phyloP scores from a whole-genome alignment of 2,888 invertebrate genomes.

The Pristionchus entomophagus region DNA sequence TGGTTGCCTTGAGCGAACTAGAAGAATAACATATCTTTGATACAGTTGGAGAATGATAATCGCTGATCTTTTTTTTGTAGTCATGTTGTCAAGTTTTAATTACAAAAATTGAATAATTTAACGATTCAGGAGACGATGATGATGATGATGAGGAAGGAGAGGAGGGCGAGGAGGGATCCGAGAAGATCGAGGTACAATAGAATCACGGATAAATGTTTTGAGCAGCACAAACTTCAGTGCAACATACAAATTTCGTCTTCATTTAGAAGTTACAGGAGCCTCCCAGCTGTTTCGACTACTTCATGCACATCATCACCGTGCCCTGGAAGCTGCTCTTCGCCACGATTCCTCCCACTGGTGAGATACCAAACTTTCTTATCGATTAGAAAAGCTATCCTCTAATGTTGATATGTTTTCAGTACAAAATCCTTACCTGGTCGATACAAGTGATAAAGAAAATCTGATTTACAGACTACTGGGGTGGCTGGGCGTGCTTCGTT shows the following conservation, averaged over 20 bases:
- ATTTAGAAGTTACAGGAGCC: slow-evolving; percentile 75
- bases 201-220: no score
- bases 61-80: no score
- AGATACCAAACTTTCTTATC: no score
- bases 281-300: slow-evolving; percentile 91
- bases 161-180: slow-evolving; percentile 60
- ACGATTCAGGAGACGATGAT: slow-evolving; percentile 59
- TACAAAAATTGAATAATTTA: not conserved
- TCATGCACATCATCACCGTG: slow-evolving; percentile 94
- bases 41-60: no score
- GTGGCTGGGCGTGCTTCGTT: slow-evolving; percentile 95
- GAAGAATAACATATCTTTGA: slow-evolving; percentile 49
- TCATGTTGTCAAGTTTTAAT: not conserved
- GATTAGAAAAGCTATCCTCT: no score
- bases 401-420: no score
- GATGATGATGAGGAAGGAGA: slow-evolving; percentile 72
- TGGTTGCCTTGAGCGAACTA: no score
- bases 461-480: slow-evolving; percentile 85
- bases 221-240: slow-evolving; percentile 34
- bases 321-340: slow-evolving; percentile 99
- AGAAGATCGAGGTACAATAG: slow-evolving; percentile 36
- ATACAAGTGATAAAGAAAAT: not conserved
- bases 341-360: slow-evolving; percentile 96
- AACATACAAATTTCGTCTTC: slow-evolving; percentile 38
- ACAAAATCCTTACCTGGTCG: no score